Evolutionary conservation across 2,888 invertebrate species (phyloP), one percentile per base, ranked within the genome.

Genomic region (Erebia aethiops): DNA sequence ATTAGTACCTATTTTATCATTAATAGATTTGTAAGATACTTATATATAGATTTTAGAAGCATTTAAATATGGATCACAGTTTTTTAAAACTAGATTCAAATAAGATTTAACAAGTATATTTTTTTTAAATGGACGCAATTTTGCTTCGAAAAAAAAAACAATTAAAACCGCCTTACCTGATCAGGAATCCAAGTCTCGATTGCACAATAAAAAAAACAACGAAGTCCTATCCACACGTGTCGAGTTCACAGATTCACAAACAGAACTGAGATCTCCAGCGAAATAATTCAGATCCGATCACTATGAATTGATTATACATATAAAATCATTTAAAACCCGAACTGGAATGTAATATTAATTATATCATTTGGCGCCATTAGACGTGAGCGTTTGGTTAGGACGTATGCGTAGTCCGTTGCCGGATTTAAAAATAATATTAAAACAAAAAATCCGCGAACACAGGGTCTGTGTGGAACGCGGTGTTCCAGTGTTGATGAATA

Each of bases 401-500:
- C 62, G 49, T 62, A 62, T 49, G 61, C 41, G 73, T 67, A 64
- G 68, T 56, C 86, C 88, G 87, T 89, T 90, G 90, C 83, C 87
- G 89, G 90, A 89, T 91, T 92, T 88, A 82, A 88, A 90, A 87
- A 85, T 82, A 87, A 87, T 80, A 78, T 79, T 78, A 79, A 79
- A 81, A 79, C 72, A 77, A 78, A 86, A 90, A 87, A 83, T 65
- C 67, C 78, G 80, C 82, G 84, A 82, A 73, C 73, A 70, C 73
- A 70, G 70, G 80, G 83, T 83, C 82, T 82, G 81, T 66, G 63
- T 54, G 51, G 69, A 69, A 49, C 72, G 62, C 54, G 62, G 7
- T 18, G 60, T 72, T 72, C 67, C 52, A 72, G 70, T 63, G 43
- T 68, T 67, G 67, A 61, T 7, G 18, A 14, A 9, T 49, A 16